Percentiles rank a stretch among this genome's conserved stretches.
phyloP scores from a whole-genome alignment of 2,888 invertebrate species.

The Onthophagus sagittarius region DNA sequence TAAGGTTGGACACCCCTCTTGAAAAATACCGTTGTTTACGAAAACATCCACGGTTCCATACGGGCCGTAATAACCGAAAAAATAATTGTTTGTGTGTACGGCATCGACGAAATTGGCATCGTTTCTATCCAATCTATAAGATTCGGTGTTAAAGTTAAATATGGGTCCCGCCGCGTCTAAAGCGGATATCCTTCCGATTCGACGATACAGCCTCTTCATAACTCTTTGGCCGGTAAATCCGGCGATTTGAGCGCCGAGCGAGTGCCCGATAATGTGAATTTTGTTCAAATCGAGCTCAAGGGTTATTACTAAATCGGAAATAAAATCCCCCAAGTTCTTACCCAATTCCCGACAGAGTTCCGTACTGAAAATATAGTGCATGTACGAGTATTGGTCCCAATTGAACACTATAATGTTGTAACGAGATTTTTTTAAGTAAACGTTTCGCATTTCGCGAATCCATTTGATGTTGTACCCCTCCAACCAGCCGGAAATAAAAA shows the following conservation, averaged over 20 bases:
- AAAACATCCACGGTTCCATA: constrained; percentile 19
- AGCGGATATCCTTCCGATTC: constrained; percentile 18
- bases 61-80: constrained; percentile 18
- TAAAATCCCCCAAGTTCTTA: constrained; percentile 17
- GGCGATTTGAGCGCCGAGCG: constrained; percentile 22
- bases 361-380: constrained; percentile 16
- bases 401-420: constrained; percentile 21
- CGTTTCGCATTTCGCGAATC: constrained; percentile 19
- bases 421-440: constrained; percentile 15
- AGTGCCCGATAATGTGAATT: constrained; percentile 23
- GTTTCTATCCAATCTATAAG: constrained; percentile 15
- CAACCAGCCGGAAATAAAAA: constrained; percentile 22
- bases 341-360: constrained; percentile 15
- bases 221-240: constrained; percentile 19
- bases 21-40: constrained; percentile 19
- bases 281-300: constrained; percentile 18
- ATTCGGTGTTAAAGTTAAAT: constrained; percentile 19
- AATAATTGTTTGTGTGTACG: constrained; percentile 18
- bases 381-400: constrained; percentile 21
- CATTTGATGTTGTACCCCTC: constrained; percentile 20
- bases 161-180: constrained; percentile 23
- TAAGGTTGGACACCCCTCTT: constrained; percentile 15
- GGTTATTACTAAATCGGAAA: constrained; percentile 13
- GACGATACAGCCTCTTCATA: neutral
- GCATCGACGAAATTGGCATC: constrained; percentile 24